Percentiles rank a stretch among this genome's conserved stretches.
Conservation (phyloP, 2,888 invertebrate species). For the Epsilonema sp. region DNA sequence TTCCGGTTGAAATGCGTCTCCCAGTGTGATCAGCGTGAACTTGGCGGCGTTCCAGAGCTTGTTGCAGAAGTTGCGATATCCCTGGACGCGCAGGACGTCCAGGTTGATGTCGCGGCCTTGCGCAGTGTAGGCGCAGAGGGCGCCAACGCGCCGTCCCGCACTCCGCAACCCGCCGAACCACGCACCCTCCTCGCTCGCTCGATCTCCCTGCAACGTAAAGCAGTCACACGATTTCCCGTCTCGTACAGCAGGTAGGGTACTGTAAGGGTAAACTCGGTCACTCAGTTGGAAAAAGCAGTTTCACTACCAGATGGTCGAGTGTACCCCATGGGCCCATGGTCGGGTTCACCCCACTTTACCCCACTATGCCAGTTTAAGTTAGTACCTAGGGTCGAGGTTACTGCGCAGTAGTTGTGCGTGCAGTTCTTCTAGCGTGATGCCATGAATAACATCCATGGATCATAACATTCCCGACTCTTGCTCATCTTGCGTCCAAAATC, state of each 20-base stretch:
- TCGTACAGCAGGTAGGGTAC: no score
- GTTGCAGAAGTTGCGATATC: constrained; percentile 90
- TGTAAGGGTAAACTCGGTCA: no score
- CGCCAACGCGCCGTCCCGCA: no score
- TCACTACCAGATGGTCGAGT: no score
- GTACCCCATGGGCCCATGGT: no score
- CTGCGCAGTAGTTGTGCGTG: constrained; percentile 51
- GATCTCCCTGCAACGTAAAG: no score
- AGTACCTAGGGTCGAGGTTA: constrained; percentile 59
- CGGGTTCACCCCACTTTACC: no score
- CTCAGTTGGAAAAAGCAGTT: no score
- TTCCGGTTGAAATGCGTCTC: constrained; percentile 12
- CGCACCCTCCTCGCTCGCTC: no score
- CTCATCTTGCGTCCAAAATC: constrained; percentile 99
- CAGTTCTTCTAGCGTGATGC: constrained; percentile 54
- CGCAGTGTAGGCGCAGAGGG: constrained; percentile 64
- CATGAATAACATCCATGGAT: constrained; percentile 85
- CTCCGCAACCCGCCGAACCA: no score
- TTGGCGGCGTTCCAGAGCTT: constrained; percentile 96
- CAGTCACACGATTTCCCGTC: no score
- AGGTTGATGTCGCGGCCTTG: constrained; percentile 84
- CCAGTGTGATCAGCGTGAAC: constrained; percentile 47
- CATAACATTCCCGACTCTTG: constrained; percentile 94
- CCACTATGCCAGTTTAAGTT: no score
- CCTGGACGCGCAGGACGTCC: constrained; percentile 76